Conservation (phyloP, 2,797 vertebrate genomes). For the Prunella strophiata region DNA sequence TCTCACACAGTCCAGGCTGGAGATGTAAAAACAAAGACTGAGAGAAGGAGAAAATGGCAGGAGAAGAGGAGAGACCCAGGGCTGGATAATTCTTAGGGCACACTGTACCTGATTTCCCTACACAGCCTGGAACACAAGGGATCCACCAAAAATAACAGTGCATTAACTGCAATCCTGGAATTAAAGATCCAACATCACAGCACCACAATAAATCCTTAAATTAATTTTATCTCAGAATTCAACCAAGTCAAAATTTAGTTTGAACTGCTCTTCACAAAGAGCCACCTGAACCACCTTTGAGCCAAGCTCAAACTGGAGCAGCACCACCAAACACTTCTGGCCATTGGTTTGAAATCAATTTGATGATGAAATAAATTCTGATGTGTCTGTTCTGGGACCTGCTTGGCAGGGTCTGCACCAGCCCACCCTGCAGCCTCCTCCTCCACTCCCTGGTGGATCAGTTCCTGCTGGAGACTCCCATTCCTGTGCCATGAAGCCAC, state of each 20-base stretch:
- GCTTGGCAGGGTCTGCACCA: background rate
- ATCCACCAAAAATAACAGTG: background rate
- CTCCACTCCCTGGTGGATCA: background rate
- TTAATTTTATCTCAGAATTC: background rate
- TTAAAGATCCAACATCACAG: background rate
- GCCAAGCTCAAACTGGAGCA: background rate
- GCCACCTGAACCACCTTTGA: background rate
- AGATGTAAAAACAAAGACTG: background rate
- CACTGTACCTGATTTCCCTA: background rate
- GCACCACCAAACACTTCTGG: background rate
- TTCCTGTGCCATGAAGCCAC: rapidly evolving
- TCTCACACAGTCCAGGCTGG: background rate
- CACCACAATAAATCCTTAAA: background rate
- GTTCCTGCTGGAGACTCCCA: background rate
- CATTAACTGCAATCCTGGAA: background rate
- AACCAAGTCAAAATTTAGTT: background rate
- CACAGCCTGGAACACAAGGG: background rate
- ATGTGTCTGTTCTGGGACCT: background rate
- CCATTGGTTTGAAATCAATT: background rate
- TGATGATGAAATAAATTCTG: background rate
- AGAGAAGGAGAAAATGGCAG: background rate
- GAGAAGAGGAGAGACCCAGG: background rate
- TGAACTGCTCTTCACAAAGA: rapidly evolving
- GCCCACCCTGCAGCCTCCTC: background rate
- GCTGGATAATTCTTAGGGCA: background rate